These are phyloP conservation scores for Pipa parva DNA, from an alignment of 2,113 vertebrate genomes.

Conservation along the genomic window DNA sequence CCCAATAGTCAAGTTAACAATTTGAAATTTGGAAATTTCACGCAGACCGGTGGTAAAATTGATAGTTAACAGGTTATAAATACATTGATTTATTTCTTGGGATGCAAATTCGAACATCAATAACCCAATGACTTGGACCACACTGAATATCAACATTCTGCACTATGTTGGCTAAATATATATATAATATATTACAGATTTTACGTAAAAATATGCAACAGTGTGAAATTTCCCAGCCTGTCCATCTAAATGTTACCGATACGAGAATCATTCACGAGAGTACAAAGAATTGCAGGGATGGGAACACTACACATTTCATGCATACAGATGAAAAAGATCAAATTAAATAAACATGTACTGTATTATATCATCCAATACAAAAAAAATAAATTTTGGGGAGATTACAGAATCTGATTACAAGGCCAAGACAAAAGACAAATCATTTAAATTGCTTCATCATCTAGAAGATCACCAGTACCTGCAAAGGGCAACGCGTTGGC, in stretches of 20 bases:
- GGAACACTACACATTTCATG: background rate
- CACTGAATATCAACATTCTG: slow-evolving; percentile 55
- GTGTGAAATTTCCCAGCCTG: too few relatives aligned
- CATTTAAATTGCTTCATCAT: slow-evolving; percentile 15
- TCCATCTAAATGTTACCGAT: too few relatives aligned
- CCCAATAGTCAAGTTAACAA: too few relatives aligned
- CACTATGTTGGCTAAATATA: too few relatives aligned
- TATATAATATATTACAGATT: too few relatives aligned
- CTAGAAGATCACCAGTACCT: background rate
- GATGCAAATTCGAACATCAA: too few relatives aligned
- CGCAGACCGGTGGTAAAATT: too few relatives aligned
- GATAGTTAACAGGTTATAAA: too few relatives aligned
- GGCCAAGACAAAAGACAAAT: slow-evolving; percentile 13
- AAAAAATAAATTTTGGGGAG: slow-evolving; percentile 38
- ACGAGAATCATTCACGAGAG: too few relatives aligned
- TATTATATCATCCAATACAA: slow-evolving; percentile 23
- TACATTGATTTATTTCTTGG: too few relatives aligned
- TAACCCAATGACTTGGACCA: slow-evolving; percentile 51
- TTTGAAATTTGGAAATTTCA: too few relatives aligned
- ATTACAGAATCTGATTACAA: slow-evolving; percentile 30
- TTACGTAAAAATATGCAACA: too few relatives aligned
- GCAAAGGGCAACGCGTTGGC: background rate
- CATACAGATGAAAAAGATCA: background rate
- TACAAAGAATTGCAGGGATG: background rate
- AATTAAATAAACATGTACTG: background rate